Evolutionary conservation across 2,888 invertebrate genomes (phyloP).

Genomic region (Drosophila macrospina): DNA sequence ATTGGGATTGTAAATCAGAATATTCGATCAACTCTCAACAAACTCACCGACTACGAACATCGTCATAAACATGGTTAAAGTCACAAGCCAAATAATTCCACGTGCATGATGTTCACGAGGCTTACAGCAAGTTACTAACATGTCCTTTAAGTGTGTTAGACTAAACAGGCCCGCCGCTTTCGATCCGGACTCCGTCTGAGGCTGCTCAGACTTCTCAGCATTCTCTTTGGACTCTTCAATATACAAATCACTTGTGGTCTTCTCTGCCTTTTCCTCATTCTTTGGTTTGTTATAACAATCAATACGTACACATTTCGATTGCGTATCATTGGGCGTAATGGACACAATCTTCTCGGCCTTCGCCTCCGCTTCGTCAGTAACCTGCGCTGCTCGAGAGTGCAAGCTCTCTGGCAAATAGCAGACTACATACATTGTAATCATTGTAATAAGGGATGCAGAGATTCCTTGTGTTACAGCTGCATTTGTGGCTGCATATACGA

Average conservation of each 20-base stretch:
- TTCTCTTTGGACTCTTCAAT: conserved; percentile 1
- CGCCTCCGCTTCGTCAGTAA: conserved; percentile 22
- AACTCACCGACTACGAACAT: conserved; percentile 81
- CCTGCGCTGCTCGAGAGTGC: conserved; percentile 45
- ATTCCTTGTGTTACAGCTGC: conserved; percentile 77
- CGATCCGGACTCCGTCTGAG: not conserved
- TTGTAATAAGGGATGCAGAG: conserved; percentile 67
- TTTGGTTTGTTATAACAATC: conserved; percentile 2
- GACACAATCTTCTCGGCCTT: conserved; percentile 24
- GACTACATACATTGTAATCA: conserved; percentile 72
- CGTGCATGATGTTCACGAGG: conserved; percentile 80
- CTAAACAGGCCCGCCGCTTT: conserved; percentile 64
- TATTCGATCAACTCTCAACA: no score
- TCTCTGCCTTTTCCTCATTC: conserved; percentile 3
- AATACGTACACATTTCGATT: conserved; percentile 17
- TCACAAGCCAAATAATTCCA: conserved; percentile 82
- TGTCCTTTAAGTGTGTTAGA: conserved; percentile 76
- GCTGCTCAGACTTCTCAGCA: conserved; percentile 1
- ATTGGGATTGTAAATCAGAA: not conserved
- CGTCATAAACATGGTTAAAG: conserved; percentile 76
- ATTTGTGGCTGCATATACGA: conserved; percentile 86
- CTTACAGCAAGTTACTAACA: conserved; percentile 82
- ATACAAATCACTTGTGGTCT: not conserved
- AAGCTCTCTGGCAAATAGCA: conserved; percentile 82
- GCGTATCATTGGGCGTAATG: conserved; percentile 23